Base-by-base conservation (phyloP, 2,797 vertebrate genomes). In the Lacerta viridis region DNA sequence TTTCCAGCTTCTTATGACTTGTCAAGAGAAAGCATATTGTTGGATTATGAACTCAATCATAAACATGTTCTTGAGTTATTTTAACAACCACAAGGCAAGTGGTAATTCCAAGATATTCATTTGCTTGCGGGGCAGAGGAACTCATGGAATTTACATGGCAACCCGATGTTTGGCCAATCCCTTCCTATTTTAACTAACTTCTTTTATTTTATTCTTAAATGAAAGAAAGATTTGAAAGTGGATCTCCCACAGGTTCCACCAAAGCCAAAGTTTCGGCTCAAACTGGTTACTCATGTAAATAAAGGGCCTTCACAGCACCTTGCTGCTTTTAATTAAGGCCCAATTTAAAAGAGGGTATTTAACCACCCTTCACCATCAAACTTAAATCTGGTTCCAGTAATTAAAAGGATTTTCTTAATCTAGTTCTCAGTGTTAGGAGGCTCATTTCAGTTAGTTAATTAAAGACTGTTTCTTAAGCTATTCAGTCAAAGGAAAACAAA, bases 401-500 rank as follows among this genome's bases (percentile, higher is more conserved):
- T 96, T 95, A 96, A 96, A 97, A 90, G 92, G 93, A 97, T 95
- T 95, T 93, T 94, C 88, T 95, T 92, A 96, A 94, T 95, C 94
- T 95, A 90, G 90, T 95, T 90, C 86, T 94, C 92, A 91, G 59
- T 93, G 86, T 92, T 93, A 94, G 93, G 81, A 95, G 88, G 92
- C 83, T 95, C 82, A 2, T 88, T 95, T 96, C 95, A 93, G 92
- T 86, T 90, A 64, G 93, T 89, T 96, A 97, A 95, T 96, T 96
- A 95, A 96, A 96, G 95, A 90, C 87, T 94, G 8, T 86, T 92
- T 87, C 90, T 91, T 95, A 95, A 96, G 89, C 87, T 50, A 94
- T 94, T 91, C 92, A 95, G 90, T 93, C 91, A 95, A 93, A 80
- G 93, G 84, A 94, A 86, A 88, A 90, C 85, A 10, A 89, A 91